Conservation (phyloP, 2,113 vertebrate genomes). For the Tympanuchus pallidicinctus region DNA sequence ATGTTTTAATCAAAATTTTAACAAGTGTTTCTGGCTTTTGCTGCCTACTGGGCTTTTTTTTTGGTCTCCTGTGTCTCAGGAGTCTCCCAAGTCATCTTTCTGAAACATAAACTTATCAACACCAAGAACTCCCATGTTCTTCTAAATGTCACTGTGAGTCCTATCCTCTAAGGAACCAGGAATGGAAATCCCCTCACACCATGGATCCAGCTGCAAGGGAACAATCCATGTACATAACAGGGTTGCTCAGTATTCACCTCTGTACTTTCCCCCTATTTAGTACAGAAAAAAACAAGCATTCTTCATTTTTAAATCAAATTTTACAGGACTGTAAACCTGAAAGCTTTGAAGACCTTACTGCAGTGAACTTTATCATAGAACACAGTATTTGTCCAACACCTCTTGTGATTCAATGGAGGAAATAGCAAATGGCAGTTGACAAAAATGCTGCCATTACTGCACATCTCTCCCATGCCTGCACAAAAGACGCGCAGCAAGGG, state of each 20-base stretch:
- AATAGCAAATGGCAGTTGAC: not conserved
- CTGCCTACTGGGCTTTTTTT: fast-evolving
- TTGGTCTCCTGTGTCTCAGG: not conserved
- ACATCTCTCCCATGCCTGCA: not conserved
- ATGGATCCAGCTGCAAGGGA: not conserved
- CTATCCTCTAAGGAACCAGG: not conserved
- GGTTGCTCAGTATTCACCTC: not conserved
- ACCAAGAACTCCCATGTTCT: not conserved
- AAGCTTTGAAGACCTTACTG: not conserved
- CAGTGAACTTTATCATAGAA: not conserved
- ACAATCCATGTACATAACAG: fast-evolving
- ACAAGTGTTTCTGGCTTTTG: not conserved
- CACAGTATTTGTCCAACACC: not conserved
- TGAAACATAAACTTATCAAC: not conserved
- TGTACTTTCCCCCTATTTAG: fast-evolving
- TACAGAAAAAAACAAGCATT: not conserved
- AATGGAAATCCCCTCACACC: not conserved
- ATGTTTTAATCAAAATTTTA: not conserved
- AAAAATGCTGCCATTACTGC: not conserved
- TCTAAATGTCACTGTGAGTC: not conserved
- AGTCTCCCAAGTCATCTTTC: not conserved
- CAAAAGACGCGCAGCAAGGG: not conserved
- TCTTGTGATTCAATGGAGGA: not conserved
- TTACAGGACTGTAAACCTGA: not conserved
- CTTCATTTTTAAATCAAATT: not conserved